A percentile compares a stretch with the other conserved stretches of the same genome.
Conservation (phyloP, 92 coral and sea anemone species). For the Palythoa grandiflora region DNA sequence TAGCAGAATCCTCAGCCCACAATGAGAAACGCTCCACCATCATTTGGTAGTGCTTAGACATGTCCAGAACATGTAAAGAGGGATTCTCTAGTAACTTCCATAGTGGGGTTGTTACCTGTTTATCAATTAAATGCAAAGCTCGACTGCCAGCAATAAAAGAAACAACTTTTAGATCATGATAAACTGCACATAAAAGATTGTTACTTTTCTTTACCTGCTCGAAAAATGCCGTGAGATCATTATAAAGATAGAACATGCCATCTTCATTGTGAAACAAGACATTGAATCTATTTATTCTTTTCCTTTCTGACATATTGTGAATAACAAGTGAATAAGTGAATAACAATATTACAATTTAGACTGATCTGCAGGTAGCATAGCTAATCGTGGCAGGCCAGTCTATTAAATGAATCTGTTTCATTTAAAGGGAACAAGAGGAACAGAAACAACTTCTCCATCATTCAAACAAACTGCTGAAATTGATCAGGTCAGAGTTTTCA, state of each 20-base stretch:
- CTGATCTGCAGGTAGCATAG: no score
- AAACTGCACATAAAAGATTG: slow-evolving; percentile 1
- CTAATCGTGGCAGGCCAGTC: no score
- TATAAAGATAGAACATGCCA: slow-evolving; percentile 6
- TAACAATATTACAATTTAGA: no score
- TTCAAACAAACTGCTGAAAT: background rate
- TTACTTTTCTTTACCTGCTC: background rate
- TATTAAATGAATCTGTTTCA: background rate
- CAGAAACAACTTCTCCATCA: background rate
- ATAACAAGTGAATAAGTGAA: no score
- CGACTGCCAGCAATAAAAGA: slow-evolving; percentile 20
- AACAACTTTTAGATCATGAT: slow-evolving; percentile 9
- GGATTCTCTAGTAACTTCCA: background rate
- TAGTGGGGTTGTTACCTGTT: background rate
- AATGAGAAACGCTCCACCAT: background rate
- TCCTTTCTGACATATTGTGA: no score
- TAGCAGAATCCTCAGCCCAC: background rate
- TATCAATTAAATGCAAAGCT: background rate
- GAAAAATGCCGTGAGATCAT: background rate
- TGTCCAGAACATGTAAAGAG: background rate
- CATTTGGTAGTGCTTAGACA: background rate
- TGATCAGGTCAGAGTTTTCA: no score
- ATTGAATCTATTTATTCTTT: background rate
- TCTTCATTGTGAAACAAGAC: background rate
- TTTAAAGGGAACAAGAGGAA: background rate